phyloP scores from a whole-genome alignment of 1,140 invertebrate species.

The Xylocopa sonorina region DNA sequence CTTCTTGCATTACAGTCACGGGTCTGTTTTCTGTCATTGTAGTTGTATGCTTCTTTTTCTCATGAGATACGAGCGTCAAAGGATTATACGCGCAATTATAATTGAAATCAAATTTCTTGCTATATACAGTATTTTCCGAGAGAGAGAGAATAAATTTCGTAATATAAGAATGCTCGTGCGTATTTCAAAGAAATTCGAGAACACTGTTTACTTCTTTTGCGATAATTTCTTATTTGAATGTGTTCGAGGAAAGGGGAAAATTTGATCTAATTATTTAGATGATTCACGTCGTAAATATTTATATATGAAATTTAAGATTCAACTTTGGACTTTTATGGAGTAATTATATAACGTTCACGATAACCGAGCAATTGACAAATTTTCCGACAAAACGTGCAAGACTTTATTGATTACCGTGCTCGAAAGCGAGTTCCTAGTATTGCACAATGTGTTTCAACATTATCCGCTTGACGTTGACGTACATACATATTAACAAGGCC shows the following conservation, averaged over 20 bases:
- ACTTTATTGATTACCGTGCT: not conserved
- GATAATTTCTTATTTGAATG: not conserved
- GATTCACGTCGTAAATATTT: not conserved
- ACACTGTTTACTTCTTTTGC: not conserved
- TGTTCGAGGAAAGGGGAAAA: not conserved
- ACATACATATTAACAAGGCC: slow-evolving; percentile 3
- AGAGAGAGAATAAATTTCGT: not conserved
- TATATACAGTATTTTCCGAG: not conserved
- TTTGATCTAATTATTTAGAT: not conserved
- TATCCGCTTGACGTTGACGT: not conserved
- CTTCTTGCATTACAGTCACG: slow-evolving; percentile 79
- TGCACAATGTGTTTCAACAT: slow-evolving; percentile 40
- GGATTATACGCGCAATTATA: slow-evolving; percentile 21
- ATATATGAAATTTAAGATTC: too few relatives aligned
- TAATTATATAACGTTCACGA: not conserved
- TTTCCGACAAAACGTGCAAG: not conserved
- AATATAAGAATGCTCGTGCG: not conserved
- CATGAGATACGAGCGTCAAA: slow-evolving; percentile 43
- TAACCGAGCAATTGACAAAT: not conserved
- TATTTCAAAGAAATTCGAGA: not conserved
- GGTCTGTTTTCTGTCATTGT: slow-evolving; percentile 81
- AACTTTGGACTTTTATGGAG: not conserved
- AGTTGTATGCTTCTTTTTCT: slow-evolving; percentile 75
- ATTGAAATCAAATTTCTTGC: not conserved
- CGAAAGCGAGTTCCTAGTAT: slow-evolving; percentile 23